Base-by-base conservation (phyloP, 2,797 vertebrate species). In the Schizopygopsis pylzovi region DNA sequence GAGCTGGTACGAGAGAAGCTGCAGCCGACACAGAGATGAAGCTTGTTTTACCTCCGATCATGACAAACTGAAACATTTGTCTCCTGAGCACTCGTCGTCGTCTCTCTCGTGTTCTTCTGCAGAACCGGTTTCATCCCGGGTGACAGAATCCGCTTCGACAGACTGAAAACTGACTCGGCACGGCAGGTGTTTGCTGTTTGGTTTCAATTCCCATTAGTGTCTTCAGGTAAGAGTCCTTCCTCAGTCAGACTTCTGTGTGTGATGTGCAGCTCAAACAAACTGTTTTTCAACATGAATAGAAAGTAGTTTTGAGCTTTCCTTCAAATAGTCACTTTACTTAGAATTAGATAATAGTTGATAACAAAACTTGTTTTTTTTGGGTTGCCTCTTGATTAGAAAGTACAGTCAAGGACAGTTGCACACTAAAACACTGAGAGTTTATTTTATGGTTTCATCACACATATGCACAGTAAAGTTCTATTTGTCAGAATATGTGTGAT, bases 11-110 rank as follows among this genome's bases (percentile, higher is more conserved):
- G 82, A 76, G 87, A 84, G 86, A 87, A 83, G 81, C 79, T 86
- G 84, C 87, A 82, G 83, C 85, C 52, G 82, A 85, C 87, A 89
- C 86, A 86, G 89, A 92, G 92, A 92, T 41, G 85, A 89, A 88
- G 85, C 89, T 89, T 90, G 90, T 86, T 94, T 90, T 91, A 87
- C 91, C 89, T 91, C 90, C 87, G 89, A 93, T 94, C 90, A 91
- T 59, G 80, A 88, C 93, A 94, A 95, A 93, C 90, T 89, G 91
- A 93, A 91, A 92, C 92, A 95, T 95, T 94, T 93, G 90, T 94
- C 92, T 94, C 88, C 88, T 67, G 49, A 84, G 68, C 80, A 90
- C 87, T 89, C 77, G 68, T 28, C 70, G 71, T 87, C 87, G 18
- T 67, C 37, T 89, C 84, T 92, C 92, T 90, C 86, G 88, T 89